These are phyloP conservation scores for Pseudachorutes palmiensis DNA, from an alignment of 1,140 invertebrate species.

Conservation along the genomic window DNA sequence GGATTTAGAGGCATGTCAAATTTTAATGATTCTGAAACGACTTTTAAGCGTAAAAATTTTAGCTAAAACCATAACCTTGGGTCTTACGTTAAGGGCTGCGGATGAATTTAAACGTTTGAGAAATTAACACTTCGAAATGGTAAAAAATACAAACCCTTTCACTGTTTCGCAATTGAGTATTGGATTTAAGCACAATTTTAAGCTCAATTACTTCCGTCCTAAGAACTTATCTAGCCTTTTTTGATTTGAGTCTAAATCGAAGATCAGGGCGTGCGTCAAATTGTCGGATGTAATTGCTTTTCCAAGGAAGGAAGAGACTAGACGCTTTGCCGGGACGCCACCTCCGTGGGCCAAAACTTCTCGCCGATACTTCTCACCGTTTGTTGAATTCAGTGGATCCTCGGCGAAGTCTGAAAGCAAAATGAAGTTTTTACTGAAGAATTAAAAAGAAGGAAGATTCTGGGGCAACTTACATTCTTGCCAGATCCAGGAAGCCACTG, in stretches of 20 bases:
- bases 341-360: constrained; percentile 83
- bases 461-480: constrained; percentile 51
- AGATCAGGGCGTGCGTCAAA: constrained; percentile 47
- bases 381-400: constrained; percentile 67
- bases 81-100: no score
- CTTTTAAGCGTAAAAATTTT: no score
- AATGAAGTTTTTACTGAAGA: no score
- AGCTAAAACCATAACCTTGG: no score
- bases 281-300: constrained; percentile 56
- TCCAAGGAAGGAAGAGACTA: constrained; percentile 65
- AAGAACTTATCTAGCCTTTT: constrained; percentile 30
- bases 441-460: background rate
- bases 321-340: constrained; percentile 61
- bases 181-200: no score
- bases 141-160: no score
- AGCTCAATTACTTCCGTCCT: background rate
- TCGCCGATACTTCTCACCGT: constrained; percentile 66
- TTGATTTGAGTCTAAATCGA: constrained; percentile 45
- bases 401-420: constrained; percentile 52
- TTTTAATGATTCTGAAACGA: no score
- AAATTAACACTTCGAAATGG: no score
- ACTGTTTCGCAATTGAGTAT: no score
- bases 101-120: no score
- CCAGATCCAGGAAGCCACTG: constrained; percentile 90
- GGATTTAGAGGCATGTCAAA: no score